Evolutionary conservation across 2,113 vertebrate genomes (phyloP), one percentile per base, ranked within the genome.

Genomic region (Phylloscopus trochiloides): DNA sequence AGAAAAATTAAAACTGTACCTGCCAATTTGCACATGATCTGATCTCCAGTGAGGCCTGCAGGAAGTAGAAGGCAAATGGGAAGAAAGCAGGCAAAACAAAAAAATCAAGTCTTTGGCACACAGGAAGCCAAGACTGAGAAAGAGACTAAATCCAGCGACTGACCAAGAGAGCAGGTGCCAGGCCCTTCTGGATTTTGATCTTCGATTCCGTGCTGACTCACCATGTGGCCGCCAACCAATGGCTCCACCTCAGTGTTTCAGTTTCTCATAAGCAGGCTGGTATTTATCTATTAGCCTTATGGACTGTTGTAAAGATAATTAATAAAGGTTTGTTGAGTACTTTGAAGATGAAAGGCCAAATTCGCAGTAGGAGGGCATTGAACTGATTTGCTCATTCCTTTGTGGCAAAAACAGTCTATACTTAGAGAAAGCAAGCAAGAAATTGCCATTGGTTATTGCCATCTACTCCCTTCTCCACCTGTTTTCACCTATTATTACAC

Each of bases 251-350:
- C 51, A 5, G n/a, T 38, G 52, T 65, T 91, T 68, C 79, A 84
- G 57, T 88, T 92, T 93, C 84, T 94, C 67, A 80, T 71, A 65
- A 89, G 72, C 72, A 62, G 38, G 47, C 21, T 51, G 28, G 65
- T 66, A 58, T 89, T 94, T 91, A 93, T 90, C 94, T 93, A 62
- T 70, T 72, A 90, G 45, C 83, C 59, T 90, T 65, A 76, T 0
- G 15, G 70, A 89, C 67, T 87, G 89, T 68, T 85, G 84, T 89
- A 92, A 92, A 96, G 93, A 76, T 96, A 91, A 96, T 95, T 90
- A 94, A 95, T 87, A 89, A 73, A 94, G 40, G 72, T 50, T 94
- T 88, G 57, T 48, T 95, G 91, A 86, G 63, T 38, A 50, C 74
- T 87, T 78, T 76, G 80, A 93, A 92, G 90, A 88, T 90, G 58